phyloP scores from a whole-genome alignment of 2,888 invertebrate genomes.

The Myopa testacea region DNA sequence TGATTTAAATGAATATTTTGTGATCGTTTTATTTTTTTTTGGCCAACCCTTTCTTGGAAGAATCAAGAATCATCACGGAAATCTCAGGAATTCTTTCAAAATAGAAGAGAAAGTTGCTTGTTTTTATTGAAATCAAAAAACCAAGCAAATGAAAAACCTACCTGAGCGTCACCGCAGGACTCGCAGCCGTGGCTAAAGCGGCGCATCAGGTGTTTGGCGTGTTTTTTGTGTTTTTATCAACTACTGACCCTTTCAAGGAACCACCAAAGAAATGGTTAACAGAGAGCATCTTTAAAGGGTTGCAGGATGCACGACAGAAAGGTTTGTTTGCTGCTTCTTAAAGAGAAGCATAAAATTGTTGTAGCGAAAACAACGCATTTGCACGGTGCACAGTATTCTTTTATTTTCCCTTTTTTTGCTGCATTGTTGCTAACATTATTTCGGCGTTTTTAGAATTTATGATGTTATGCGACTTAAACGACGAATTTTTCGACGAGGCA shows the following conservation, averaged over 20 bases:
- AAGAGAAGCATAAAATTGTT: not conserved
- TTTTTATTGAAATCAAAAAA: not conserved
- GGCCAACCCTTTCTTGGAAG: not conserved
- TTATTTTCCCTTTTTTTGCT: not conserved
- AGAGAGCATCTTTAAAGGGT: not conserved
- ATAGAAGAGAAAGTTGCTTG: not conserved
- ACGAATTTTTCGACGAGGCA: constrained; percentile 54
- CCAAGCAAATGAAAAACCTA: not conserved
- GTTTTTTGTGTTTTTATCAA: not conserved
- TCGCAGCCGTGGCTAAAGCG: not conserved
- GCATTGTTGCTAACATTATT: not conserved
- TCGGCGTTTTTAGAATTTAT: constrained; percentile 44
- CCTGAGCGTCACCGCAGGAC: not conserved
- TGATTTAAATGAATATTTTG: too few species aligned
- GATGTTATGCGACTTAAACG: constrained; percentile 57
- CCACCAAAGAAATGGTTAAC: not conserved
- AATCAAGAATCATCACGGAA: not conserved
- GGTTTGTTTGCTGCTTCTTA: not conserved
- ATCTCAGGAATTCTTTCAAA: not conserved
- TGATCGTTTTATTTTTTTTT: too few species aligned
- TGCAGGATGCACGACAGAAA: not conserved
- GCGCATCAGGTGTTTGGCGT: not conserved
- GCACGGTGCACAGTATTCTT: not conserved
- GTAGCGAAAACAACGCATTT: not conserved
- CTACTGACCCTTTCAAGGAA: too few species aligned